Percentiles rank a stretch among this genome's conserved stretches.
Evolutionary conservation across 2,888 invertebrate species (phyloP).

Genomic region (Ganaspis brasiliensis): DNA sequence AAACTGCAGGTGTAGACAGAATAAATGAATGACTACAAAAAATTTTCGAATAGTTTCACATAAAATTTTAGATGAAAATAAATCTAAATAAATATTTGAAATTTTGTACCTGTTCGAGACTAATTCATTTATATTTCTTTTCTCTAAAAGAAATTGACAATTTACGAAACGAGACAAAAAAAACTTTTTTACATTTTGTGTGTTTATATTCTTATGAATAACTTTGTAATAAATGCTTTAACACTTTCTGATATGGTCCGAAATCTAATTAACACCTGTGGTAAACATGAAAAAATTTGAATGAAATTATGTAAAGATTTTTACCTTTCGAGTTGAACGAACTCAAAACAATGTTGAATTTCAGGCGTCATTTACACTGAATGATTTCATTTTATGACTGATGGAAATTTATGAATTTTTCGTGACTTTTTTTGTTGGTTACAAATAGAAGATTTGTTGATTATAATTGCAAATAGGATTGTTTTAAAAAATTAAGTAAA

Average conservation of each 20-base stretch:
- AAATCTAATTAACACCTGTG: conserved; percentile 62
- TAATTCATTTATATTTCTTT: too few species aligned
- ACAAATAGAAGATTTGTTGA: too few species aligned
- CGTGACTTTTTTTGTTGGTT: background rate
- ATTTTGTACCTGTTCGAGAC: too few species aligned
- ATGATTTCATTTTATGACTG: conserved; percentile 4
- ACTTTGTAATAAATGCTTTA: conserved; percentile 65
- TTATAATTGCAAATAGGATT: too few species aligned
- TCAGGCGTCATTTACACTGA: background rate
- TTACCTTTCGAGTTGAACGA: conserved; percentile 13
- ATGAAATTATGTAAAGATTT: conserved; percentile 20
- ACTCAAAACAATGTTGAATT: background rate
- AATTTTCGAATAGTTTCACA: too few species aligned
- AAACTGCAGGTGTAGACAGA: too few species aligned
- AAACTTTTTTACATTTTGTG: background rate
- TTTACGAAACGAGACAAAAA: too few species aligned
- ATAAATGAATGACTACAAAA: too few species aligned
- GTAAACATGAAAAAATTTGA: conserved; percentile 20
- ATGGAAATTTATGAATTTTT: background rate
- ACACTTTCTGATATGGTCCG: conserved; percentile 62
- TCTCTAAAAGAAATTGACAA: too few species aligned
- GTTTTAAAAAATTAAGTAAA: too few species aligned
- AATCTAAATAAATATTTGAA: too few species aligned
- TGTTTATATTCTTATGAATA: conserved; percentile 3
- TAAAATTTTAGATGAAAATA: too few species aligned